These are phyloP conservation scores for Dicroscelio sp. DNA, from an alignment of 2,888 invertebrate genomes.

Conservation along the genomic window DNA sequence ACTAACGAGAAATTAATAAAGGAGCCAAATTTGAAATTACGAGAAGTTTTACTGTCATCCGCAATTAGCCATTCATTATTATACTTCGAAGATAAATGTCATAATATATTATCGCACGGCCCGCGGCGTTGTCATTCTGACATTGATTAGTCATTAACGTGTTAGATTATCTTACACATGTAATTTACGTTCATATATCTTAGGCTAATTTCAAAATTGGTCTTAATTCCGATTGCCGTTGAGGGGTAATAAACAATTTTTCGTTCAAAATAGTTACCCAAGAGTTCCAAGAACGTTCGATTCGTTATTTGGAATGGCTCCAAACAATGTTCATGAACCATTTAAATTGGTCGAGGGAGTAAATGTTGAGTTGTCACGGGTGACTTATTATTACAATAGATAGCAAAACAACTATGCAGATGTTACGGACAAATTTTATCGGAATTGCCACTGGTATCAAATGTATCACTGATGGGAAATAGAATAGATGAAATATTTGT, in stretches of 20 bases:
- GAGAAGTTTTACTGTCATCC: not conserved
- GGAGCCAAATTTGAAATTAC: not conserved
- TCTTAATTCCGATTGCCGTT: not conserved
- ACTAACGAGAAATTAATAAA: too few species aligned
- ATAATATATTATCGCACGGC: constrained; percentile 43
- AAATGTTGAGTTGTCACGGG: constrained; percentile 24
- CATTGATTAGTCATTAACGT: constrained; percentile 55
- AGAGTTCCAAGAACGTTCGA: constrained; percentile 1
- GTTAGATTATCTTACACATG: constrained; percentile 12
- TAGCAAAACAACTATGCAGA: not conserved
- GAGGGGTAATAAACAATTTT: constrained; percentile 1
- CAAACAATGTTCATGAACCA: not conserved
- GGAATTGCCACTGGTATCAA: too few species aligned
- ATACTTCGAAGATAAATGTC: constrained; percentile 31
- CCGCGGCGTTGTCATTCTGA: constrained; percentile 41
- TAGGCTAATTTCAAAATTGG: not conserved
- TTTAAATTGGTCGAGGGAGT: constrained; percentile 4
- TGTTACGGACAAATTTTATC: too few species aligned
- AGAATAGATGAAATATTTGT: too few species aligned
- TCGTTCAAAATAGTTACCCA: not conserved
- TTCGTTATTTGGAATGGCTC: not conserved
- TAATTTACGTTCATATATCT: constrained; percentile 35
- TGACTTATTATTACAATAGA: not conserved
- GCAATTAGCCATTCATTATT: constrained; percentile 21
- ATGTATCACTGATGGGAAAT: too few species aligned